Conservation (phyloP, 2,113 vertebrate genomes). For the Prionailurus viverrinus region DNA sequence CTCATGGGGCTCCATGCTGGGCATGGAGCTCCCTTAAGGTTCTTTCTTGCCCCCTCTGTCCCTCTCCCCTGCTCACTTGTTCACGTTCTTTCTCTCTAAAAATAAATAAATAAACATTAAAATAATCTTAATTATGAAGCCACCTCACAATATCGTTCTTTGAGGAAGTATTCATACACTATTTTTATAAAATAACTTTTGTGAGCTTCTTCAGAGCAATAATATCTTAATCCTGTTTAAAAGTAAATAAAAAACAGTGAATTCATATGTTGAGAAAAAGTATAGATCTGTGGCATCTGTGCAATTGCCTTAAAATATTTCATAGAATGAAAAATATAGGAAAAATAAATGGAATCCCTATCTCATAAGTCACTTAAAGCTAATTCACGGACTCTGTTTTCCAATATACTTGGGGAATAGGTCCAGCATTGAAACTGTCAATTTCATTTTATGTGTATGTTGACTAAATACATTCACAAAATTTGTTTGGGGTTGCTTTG, state of each 20-base stretch:
- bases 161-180: neutral
- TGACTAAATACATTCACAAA: slow-evolving; percentile 68
- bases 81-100: too few species aligned
- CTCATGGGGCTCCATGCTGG: too few species aligned
- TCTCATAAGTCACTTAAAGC: slow-evolving; percentile 49
- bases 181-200: neutral
- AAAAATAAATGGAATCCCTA: neutral
- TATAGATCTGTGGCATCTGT: neutral
- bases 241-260: neutral
- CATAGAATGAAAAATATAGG: neutral
- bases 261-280: neutral
- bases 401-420: slow-evolving; percentile 57
- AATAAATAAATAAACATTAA: neutral
- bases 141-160: neutral
- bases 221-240: neutral
- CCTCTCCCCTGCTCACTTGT: too few species aligned
- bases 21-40: too few species aligned
- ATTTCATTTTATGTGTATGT: slow-evolving; percentile 71
- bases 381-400: slow-evolving; percentile 46
- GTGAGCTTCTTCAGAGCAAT: neutral
- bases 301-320: slow-evolving; percentile 60
- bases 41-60: too few species aligned
- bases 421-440: slow-evolving; percentile 58
- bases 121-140: neutral
- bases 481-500: slow-evolving; percentile 71